phyloP scores from a whole-genome alignment of 2,797 vertebrate species.

The Siniperca undulata region DNA sequence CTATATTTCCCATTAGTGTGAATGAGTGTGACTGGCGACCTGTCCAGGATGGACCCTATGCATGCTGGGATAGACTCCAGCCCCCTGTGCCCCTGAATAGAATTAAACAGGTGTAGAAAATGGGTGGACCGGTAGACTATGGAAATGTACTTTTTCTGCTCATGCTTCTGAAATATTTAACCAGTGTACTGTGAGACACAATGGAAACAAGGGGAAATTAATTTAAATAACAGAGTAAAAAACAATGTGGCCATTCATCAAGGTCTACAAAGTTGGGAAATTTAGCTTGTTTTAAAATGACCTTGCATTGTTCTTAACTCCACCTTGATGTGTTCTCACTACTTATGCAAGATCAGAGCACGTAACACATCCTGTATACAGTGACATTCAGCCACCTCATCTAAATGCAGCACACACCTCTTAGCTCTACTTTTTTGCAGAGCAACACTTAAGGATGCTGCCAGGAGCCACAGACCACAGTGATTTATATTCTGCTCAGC shows the following conservation, averaged over 20 bases:
- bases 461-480: conserved; percentile 59
- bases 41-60: neutral
- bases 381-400: conserved; percentile 69
- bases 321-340: neutral
- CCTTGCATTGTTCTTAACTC: conserved; percentile 50
- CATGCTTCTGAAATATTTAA: conserved; percentile 32
- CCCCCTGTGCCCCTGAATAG: neutral
- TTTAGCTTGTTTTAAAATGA: conserved; percentile 39
- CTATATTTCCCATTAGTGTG: neutral
- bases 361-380: conserved; percentile 40
- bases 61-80: conserved; percentile 11
- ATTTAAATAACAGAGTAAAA: neutral
- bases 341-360: conserved; percentile 41
- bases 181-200: neutral
- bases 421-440: conserved; percentile 56
- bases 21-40: neutral
- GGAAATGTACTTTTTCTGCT: neutral
- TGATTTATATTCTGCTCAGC: conserved; percentile 79
- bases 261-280: neutral
- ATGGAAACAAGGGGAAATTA: conserved; percentile 1
- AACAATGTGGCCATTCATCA: conserved; percentile 15
- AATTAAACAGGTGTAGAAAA: conserved; percentile 21
- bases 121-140: neutral
- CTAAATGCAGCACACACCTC: conserved; percentile 66
- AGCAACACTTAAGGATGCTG: conserved; percentile 72